Conservation (phyloP, 1,140 invertebrate genomes). For the Brachionus rotundiformis region DNA sequence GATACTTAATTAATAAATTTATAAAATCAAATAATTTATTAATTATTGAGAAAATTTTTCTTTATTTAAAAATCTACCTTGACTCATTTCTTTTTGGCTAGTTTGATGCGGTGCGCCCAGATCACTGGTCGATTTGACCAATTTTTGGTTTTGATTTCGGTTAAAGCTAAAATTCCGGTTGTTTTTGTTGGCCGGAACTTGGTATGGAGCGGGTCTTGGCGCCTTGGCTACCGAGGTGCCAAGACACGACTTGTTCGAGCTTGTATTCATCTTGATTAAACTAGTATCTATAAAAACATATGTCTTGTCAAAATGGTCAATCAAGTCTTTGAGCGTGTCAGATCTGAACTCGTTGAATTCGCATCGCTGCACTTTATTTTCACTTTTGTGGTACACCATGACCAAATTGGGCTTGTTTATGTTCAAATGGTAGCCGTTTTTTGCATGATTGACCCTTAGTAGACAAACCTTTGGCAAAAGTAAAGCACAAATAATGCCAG, state of each 20-base stretch:
- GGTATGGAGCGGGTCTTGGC: not conserved
- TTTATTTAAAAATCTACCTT: not conserved
- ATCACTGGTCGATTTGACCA: not conserved
- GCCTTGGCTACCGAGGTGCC: not conserved
- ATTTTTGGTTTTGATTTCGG: not conserved
- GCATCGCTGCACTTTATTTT: not conserved
- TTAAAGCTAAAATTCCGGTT: not conserved
- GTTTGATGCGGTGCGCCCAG: not conserved
- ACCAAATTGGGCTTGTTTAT: slow-evolving; percentile 46
- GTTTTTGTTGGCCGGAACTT: not conserved
- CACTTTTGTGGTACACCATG: slow-evolving; percentile 6
- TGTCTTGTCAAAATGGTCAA: slow-evolving; percentile 25
- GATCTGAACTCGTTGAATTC: slow-evolving; percentile 30
- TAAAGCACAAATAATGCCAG: not conserved
- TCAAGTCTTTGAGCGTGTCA: not conserved
- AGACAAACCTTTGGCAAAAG: slow-evolving; percentile 28
- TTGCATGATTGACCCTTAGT: slow-evolving; percentile 15
- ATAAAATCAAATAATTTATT: no score
- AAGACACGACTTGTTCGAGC: not conserved
- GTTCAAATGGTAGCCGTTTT: slow-evolving; percentile 45
- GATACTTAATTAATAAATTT: no score
- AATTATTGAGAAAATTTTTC: no score
- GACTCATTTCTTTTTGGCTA: slow-evolving; percentile 6
- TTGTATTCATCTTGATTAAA: slow-evolving; percentile 18
- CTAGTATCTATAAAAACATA: slow-evolving; percentile 48